Conservation (phyloP, 2,888 invertebrate species). For the Flexamia atlantica region DNA sequence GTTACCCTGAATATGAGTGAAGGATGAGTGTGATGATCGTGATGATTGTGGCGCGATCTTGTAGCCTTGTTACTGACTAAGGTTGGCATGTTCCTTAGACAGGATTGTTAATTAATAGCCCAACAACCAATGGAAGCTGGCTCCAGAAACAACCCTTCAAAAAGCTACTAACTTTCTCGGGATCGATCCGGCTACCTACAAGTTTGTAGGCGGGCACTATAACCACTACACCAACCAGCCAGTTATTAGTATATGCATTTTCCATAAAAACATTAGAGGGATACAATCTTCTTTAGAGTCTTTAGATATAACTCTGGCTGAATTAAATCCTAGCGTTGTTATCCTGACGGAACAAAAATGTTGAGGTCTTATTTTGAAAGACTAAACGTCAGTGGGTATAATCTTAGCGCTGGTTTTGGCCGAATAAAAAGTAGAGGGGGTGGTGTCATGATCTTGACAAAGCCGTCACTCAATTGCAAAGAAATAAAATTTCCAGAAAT, state of each 20-base stretch:
- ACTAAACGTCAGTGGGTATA: slow-evolving; percentile 2
- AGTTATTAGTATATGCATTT: slow-evolving; percentile 14
- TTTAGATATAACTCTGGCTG: slow-evolving; percentile 10
- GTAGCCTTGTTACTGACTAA: no score
- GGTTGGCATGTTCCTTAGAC: no score
- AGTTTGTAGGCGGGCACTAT: no score
- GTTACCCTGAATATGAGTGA: no score
- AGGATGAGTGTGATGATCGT: no score
- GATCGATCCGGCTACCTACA: no score
- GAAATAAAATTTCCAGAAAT: slow-evolving; percentile 21
- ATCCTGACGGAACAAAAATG: slow-evolving; percentile 14
- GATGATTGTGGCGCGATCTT: no score
- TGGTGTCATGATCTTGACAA: slow-evolving; percentile 3
- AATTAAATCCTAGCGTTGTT: slow-evolving; percentile 21
- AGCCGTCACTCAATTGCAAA: slow-evolving; percentile 7
- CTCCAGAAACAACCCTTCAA: no score
- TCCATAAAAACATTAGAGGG: slow-evolving; percentile 29
- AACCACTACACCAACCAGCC: no score
- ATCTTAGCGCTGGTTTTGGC: not conserved
- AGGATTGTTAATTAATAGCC: no score
- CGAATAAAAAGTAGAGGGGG: not conserved
- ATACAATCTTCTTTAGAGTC: not conserved
- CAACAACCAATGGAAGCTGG: no score
- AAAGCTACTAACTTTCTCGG: no score
- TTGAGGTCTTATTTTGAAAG: not conserved